A percentile compares a stretch with the other conserved stretches of the same genome.
Conservation (phyloP, 1,140 invertebrate species). For the Hetaerina americana region DNA sequence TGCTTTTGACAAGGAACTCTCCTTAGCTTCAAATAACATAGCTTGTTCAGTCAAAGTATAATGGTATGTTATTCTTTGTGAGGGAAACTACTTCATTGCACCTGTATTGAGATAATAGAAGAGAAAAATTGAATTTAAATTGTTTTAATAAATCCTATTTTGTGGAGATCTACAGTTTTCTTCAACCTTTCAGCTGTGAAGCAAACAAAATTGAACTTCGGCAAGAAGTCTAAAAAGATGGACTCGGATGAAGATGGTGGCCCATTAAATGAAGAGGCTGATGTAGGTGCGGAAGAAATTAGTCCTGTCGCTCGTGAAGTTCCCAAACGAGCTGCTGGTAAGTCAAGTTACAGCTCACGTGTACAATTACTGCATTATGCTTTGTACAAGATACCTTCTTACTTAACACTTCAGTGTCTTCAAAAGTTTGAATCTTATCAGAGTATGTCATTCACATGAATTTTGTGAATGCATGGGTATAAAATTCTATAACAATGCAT, state of each 20-base stretch:
- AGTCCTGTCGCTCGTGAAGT: conserved; percentile 5
- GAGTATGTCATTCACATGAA: too few species aligned
- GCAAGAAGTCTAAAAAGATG: conserved; percentile 13
- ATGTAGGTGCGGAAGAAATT: neutral
- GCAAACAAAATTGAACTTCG: conserved; percentile 24
- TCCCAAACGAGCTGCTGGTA: conserved; percentile 22
- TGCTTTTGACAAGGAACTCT: too few species aligned
- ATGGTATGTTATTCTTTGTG: neutral
- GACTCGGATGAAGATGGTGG: conserved; percentile 16
- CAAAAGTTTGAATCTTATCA: too few species aligned
- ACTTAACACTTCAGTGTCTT: too few species aligned
- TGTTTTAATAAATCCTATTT: neutral
- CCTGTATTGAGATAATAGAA: too few species aligned
- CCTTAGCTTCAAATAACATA: too few species aligned
- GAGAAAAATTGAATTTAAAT: too few species aligned
- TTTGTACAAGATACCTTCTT: neutral
- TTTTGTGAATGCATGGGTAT: too few species aligned
- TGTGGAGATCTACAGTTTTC: neutral
- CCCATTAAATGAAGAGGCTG: conserved; percentile 13
- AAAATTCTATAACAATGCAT: neutral
- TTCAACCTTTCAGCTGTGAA: conserved; percentile 19
- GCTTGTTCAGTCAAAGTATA: neutral
- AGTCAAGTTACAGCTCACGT: neutral
- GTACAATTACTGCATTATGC: neutral
- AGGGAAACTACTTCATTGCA: neutral